Percentiles rank a stretch among this genome's conserved stretches.
Conservation (phyloP, 2,113 vertebrate genomes). For the Anas platyrhynchos region DNA sequence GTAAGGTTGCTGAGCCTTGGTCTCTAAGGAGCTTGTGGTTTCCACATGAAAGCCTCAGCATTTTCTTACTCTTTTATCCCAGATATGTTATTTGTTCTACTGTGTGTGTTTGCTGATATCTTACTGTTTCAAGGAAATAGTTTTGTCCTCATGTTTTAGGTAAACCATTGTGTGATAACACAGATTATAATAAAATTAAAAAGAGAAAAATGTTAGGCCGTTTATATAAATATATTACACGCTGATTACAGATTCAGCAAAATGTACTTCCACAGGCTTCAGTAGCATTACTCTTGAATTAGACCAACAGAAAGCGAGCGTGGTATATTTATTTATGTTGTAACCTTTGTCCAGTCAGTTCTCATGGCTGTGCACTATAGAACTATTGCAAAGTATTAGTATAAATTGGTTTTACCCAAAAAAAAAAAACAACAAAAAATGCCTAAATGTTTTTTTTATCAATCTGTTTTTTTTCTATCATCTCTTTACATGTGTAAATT, state of each 20-base stretch:
- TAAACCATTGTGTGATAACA: not conserved
- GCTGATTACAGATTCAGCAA: not conserved
- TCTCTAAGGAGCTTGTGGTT: slow-evolving; percentile 8
- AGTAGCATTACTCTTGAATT: not conserved
- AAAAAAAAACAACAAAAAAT: not conserved
- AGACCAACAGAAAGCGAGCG: not conserved
- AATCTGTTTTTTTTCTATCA: not conserved
- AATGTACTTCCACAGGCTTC: not conserved
- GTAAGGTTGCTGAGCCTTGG: not conserved
- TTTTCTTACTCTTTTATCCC: not conserved
- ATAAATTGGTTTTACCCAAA: not conserved
- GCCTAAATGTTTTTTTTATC: not conserved
- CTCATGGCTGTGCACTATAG: not conserved
- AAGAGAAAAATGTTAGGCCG: not conserved
- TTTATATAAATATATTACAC: not conserved
- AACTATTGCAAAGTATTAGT: not conserved
- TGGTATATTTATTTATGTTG: not conserved
- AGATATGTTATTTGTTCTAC: not conserved
- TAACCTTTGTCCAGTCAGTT: not conserved
- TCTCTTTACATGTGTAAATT: not conserved
- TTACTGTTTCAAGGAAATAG: not conserved
- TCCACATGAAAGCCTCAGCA: not conserved
- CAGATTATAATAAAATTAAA: not conserved
- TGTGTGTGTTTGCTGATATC: not conserved
- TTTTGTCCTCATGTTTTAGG: not conserved